Evolutionary conservation across 2,113 vertebrate genomes (phyloP).

Genomic region (Pseudorectes ferrugineus): DNA sequence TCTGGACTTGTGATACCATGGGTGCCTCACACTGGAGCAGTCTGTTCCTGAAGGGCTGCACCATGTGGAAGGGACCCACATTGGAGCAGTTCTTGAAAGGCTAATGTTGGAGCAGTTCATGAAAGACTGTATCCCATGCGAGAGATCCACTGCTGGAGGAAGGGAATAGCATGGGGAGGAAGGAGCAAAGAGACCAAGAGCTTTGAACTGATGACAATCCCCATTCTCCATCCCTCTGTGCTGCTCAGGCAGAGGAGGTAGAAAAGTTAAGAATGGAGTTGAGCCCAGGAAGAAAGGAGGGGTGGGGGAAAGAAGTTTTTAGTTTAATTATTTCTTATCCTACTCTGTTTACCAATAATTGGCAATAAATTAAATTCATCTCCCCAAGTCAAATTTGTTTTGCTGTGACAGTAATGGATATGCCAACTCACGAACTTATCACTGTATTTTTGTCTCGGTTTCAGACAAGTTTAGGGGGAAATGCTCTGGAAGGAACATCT

Average conservation of each 20-base stretch:
- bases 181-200: not conserved
- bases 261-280: not conserved
- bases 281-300: not conserved
- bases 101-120: not conserved
- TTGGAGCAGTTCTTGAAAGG: not conserved
- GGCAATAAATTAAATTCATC: not conserved
- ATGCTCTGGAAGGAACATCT: too few relatives aligned
- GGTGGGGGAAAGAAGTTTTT: not conserved
- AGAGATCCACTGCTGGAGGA: not conserved
- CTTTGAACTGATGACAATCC: not conserved
- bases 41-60: not conserved
- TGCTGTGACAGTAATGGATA: not conserved
- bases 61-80: fast-evolving
- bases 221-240: fast-evolving
- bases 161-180: not conserved
- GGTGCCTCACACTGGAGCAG: not conserved
- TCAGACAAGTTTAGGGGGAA: too few relatives aligned
- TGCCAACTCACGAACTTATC: fast-evolving
- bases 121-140: not conserved
- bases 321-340: not conserved
- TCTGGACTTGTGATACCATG: not conserved
- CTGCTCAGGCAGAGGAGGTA: not conserved
- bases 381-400: not conserved
- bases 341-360: not conserved
- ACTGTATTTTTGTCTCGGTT: not conserved